phyloP scores from a whole-genome alignment of 2,888 invertebrate species.

The Habroteleia sp. region DNA sequence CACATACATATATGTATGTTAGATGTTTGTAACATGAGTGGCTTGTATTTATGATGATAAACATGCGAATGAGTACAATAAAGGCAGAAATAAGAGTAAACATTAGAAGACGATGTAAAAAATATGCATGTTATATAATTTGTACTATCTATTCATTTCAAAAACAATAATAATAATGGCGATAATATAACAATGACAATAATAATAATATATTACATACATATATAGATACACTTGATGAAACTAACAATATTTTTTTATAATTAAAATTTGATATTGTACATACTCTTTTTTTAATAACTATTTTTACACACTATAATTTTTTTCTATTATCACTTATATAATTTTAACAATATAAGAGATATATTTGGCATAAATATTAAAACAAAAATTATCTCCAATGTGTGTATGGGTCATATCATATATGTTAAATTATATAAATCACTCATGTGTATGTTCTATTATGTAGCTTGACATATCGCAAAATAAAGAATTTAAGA shows the following conservation, averaged over 20 bases:
- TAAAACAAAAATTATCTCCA: conserved; percentile 67
- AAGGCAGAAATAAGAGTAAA: conserved; percentile 69
- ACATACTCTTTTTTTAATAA: conserved; percentile 31
- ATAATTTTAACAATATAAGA: conserved; percentile 53
- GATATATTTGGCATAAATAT: conserved; percentile 59
- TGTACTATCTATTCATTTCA: conserved; percentile 77
- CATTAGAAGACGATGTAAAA: conserved; percentile 78
- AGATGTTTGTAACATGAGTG: too few species aligned
- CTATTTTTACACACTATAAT: conserved; percentile 29
- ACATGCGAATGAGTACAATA: too few species aligned
- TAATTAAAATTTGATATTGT: conserved; percentile 38
- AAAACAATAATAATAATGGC: too few species aligned
- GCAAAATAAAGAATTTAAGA: conserved; percentile 24
- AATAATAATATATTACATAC: conserved; percentile 79
- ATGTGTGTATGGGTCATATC: conserved; percentile 68
- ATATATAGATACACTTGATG: conserved; percentile 75
- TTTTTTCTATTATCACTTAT: conserved; percentile 43
- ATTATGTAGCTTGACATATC: too few species aligned
- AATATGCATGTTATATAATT: conserved; percentile 80
- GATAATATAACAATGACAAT: too few species aligned
- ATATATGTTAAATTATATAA: conserved; percentile 1
- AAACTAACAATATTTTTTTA: conserved; percentile 60
- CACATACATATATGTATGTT: too few species aligned
- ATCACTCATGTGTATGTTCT: too few species aligned
- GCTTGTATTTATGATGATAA: too few species aligned